phyloP scores from a whole-genome alignment of 2,888 invertebrate genomes.

The Drosophila monieri region DNA sequence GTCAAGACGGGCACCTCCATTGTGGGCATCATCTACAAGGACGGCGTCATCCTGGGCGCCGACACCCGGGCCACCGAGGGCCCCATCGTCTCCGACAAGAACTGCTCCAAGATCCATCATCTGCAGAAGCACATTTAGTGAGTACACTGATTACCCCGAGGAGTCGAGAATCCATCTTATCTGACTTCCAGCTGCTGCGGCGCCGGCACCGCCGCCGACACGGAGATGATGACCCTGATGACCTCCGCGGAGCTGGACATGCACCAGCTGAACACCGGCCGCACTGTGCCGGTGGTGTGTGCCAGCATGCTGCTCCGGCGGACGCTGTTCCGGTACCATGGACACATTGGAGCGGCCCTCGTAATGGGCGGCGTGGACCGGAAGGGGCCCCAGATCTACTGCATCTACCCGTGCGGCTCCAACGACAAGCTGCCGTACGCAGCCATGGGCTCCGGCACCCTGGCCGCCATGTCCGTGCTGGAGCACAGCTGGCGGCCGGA shows the following conservation, averaged over 20 bases:
- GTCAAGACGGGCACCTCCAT: slow-evolving; percentile 99
- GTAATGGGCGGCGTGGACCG: slow-evolving; percentile 97
- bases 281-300: slow-evolving; percentile 94
- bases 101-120: slow-evolving; percentile 97
- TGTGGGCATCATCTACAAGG: slow-evolving; percentile 94
- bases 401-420: slow-evolving; percentile 98
- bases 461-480: slow-evolving; percentile 98
- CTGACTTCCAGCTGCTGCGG: slow-evolving; percentile 95
- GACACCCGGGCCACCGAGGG: slow-evolving; percentile 99
- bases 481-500: slow-evolving; percentile 94
- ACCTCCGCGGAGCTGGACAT: slow-evolving; percentile 97
- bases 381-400: slow-evolving; percentile 93
- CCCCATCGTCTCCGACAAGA: slow-evolving; percentile 97
- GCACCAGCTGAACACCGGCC: slow-evolving; percentile 95
- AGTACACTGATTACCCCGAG: slow-evolving; percentile 80
- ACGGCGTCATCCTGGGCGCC: slow-evolving; percentile 99
- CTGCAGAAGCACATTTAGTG: slow-evolving; percentile 95
- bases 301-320: slow-evolving; percentile 96
- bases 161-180: not conserved
- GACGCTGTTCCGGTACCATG: slow-evolving; percentile 96
- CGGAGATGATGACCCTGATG: slow-evolving; percentile 96
- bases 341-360: slow-evolving; percentile 96
- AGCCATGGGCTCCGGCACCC: slow-evolving; percentile 97
- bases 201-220: slow-evolving; percentile 99
- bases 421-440: slow-evolving; percentile 95